Evolutionary conservation across 2,888 invertebrate genomes (phyloP).

Genomic region (Diaprepes abbreviatus): DNA sequence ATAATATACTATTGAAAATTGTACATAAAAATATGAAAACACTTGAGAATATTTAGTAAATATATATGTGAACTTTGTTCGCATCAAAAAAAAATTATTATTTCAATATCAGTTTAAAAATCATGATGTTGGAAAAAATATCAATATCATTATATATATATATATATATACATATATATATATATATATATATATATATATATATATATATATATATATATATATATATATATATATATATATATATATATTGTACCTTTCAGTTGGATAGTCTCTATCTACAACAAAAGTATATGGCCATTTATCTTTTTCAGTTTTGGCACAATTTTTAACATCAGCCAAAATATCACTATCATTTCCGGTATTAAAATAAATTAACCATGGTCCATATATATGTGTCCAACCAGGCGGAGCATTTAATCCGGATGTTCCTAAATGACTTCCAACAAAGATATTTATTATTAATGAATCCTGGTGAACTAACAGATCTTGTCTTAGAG

Average conservation of each 20-base stretch:
- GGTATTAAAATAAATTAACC: constrained; percentile 37
- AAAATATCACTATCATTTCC: constrained; percentile 34
- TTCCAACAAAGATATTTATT: constrained; percentile 30
- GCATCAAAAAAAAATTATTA: too few relatives aligned
- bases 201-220: too few relatives aligned
- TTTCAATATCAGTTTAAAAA: too few relatives aligned
- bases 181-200: too few relatives aligned
- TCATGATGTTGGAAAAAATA: too few relatives aligned
- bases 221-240: too few relatives aligned
- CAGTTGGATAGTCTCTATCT: constrained; percentile 25
- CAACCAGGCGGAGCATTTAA: constrained; percentile 27
- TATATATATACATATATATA: too few relatives aligned
- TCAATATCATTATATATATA: too few relatives aligned
- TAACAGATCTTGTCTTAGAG: constrained; percentile 37
- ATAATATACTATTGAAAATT: too few relatives aligned
- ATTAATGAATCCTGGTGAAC: constrained; percentile 42
- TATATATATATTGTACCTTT: constrained; percentile 8
- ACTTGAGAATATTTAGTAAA: too few relatives aligned
- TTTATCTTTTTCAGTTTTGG: constrained; percentile 5
- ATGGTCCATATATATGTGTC: constrained; percentile 41
- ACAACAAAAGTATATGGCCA: constrained; percentile 43
- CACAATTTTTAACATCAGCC: constrained; percentile 11
- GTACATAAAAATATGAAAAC: too few relatives aligned
- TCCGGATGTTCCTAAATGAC: constrained; percentile 35
- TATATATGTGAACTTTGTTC: too few relatives aligned